Evolutionary conservation across 2,888 invertebrate species (phyloP).

Genomic region (Gisinianus flammeolus): DNA sequence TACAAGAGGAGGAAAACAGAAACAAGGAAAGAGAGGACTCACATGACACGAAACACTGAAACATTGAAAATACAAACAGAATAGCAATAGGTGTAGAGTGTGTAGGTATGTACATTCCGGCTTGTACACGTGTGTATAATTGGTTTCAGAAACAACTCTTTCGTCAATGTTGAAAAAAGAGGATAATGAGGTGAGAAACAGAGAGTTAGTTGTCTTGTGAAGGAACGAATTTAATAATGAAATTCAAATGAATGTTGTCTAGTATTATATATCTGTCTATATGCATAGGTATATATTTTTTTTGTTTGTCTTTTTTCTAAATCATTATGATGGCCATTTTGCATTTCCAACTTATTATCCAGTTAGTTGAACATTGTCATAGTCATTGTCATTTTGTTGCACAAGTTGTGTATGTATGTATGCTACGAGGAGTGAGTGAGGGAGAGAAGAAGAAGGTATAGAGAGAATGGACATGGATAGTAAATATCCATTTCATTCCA

Average conservation of each 20-base stretch:
- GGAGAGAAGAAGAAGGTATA: not conserved
- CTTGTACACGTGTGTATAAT: conserved; percentile 15
- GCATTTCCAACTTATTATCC: not conserved
- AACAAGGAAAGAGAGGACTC: not conserved
- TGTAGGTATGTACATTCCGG: not conserved
- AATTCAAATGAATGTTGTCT: not conserved
- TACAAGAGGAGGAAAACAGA: not conserved
- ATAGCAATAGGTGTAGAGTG: not conserved
- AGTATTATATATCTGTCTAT: not conserved
- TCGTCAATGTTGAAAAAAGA: conserved; percentile 24
- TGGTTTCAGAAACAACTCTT: conserved; percentile 27
- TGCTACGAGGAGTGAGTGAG: not conserved
- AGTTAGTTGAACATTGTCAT: not conserved
- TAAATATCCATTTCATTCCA: not conserved
- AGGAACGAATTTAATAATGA: not conserved
- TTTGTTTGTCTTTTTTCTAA: no score
- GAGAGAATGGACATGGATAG: conserved; percentile 1
- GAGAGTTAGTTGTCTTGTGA: conserved; percentile 15
- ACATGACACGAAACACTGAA: no score
- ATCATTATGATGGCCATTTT: no score
- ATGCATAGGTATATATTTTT: not conserved
- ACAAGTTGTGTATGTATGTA: not conserved
- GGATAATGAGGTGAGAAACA: conserved; percentile 38
- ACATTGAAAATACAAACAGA: no score
- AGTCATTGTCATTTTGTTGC: not conserved